These are phyloP conservation scores for Drosophila incognita DNA, from an alignment of 2,888 invertebrate species.

Conservation along the genomic window DNA sequence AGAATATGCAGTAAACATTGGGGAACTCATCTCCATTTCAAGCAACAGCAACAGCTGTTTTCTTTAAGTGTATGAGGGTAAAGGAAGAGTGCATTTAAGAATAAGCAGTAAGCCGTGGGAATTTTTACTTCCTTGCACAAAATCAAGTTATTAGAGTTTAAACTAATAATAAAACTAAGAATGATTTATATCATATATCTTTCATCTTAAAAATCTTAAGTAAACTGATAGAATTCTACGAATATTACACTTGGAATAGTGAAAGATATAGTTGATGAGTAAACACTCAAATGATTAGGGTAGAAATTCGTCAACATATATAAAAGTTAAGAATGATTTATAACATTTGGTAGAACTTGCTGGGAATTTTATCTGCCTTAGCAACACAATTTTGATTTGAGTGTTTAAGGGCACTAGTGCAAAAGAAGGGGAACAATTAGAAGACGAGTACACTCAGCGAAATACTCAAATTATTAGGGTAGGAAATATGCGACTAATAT, in stretches of 20 bases:
- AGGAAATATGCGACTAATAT: background rate
- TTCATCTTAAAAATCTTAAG: too few relatives aligned
- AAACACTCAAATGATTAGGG: background rate
- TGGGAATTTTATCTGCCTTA: background rate
- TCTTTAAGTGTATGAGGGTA: background rate
- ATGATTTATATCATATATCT: background rate
- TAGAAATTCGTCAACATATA: background rate
- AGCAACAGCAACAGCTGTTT: background rate
- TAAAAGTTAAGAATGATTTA: background rate
- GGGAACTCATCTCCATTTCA: background rate
- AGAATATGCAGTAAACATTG: background rate
- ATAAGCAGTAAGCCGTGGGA: background rate
- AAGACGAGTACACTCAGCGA: background rate
- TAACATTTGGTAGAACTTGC: background rate
- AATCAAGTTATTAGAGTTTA: background rate
- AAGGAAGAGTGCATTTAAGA: background rate
- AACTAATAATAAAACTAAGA: background rate
- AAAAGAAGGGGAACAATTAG: background rate
- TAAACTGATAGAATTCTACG: background rate
- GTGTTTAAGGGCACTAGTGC: background rate
- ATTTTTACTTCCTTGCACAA: background rate
- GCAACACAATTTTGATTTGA: background rate
- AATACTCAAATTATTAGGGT: background rate
- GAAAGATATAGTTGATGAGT: background rate
- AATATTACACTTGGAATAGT: background rate